Conservation (phyloP, 2,888 invertebrate species). For the Osmoderma eremita region DNA sequence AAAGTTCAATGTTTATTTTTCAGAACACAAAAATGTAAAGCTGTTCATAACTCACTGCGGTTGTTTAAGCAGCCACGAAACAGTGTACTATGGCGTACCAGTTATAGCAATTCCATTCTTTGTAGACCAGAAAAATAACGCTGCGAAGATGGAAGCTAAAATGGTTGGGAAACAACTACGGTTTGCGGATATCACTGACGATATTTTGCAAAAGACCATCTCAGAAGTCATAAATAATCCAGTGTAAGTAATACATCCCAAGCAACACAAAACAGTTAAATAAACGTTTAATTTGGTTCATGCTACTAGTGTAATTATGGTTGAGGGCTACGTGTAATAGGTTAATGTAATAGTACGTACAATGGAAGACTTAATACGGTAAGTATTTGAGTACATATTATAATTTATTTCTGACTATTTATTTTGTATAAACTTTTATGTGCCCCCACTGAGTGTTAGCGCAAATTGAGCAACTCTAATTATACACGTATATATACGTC, state of each 20-base stretch:
- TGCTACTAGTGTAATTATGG: too few species aligned
- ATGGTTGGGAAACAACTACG: conserved; percentile 50
- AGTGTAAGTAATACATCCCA: conserved; percentile 50
- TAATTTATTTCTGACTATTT: neutral
- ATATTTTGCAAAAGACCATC: conserved; percentile 47
- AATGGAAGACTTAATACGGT: too few species aligned
- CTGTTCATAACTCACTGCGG: conserved; percentile 53
- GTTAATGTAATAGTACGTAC: too few species aligned
- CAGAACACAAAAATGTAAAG: conserved; percentile 50
- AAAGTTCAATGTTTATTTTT: conserved; percentile 6
- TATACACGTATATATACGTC: too few species aligned
- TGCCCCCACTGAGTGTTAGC: too few species aligned
- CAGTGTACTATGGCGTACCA: conserved; percentile 51
- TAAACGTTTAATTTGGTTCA: too few species aligned
- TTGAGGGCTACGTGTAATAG: too few species aligned
- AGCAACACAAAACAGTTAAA: too few species aligned
- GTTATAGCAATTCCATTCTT: conserved; percentile 55
- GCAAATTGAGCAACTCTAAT: too few species aligned
- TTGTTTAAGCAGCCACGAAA: conserved; percentile 52
- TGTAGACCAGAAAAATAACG: conserved; percentile 56
- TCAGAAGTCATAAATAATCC: conserved; percentile 50
- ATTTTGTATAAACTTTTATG: too few species aligned
- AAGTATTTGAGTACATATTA: neutral
- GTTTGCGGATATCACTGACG: conserved; percentile 47
- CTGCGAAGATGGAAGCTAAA: conserved; percentile 50